Evolutionary conservation across 2,113 vertebrate genomes (phyloP), one percentile per base, ranked within the genome.

Genomic region (Mobula birostris): DNA sequence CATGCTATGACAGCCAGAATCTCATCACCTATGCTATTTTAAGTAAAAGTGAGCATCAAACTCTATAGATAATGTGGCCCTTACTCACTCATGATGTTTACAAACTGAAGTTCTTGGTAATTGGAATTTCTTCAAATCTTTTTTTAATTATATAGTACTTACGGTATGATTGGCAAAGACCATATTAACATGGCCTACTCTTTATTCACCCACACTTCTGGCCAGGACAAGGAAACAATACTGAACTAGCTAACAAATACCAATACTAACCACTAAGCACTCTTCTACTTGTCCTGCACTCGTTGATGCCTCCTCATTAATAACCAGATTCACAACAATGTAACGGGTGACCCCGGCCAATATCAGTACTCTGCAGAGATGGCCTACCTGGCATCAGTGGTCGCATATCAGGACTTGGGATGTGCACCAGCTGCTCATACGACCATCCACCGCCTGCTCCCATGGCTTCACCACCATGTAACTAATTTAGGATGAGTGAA

Each of bases 21-120:
- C 68, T 93, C 91, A 93, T 93, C 91, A 93, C 68, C 36, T 93
- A 74, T 21, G 40, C 91, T 93, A 93, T 93, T 93, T 93, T 93
- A 93, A 93, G 82, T 85, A 58, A 48, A 58, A 85, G 85, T 88
- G 61, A 66, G 61, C 85, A 32, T 88, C 85, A 24, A 56, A 36
- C 40, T 19, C 27, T 11, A 29, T 87, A 61, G 29, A 85, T 32
- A 66, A 88, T 32, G 61, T 32, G 17, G 11, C n/a, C 85, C 32
- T 56, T 79, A 79, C 77, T 79, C 29, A 88, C 29, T 66, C 12
- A 1, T 88, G 58, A 88, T 66, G 61, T 32, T 32, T 88, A n/a
- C 58, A 63, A 66, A 19, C 7, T 72, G n/a, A 63, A 14, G 15
- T 32, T 15, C 58, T 58, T 66, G 29, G 27, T 32, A 15, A 66